phyloP scores from a whole-genome alignment of 2,888 invertebrate genomes.

The Andrena haemorrhoa region DNA sequence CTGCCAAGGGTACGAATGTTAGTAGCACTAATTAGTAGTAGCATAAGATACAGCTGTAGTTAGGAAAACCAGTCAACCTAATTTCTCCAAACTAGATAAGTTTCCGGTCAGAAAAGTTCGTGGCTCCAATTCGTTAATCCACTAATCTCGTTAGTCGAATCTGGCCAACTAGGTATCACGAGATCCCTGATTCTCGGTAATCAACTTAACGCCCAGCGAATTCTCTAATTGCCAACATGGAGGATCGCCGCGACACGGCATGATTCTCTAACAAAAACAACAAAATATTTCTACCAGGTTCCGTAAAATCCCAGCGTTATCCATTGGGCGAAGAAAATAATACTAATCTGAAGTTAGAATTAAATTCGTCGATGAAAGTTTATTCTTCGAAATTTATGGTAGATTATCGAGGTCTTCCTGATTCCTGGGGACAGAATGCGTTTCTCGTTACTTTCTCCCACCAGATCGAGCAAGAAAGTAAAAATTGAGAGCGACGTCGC shows the following conservation, averaged over 20 bases:
- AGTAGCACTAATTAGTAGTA: too few relatives aligned
- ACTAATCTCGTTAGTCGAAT: conserved; percentile 40
- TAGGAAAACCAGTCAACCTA: too few relatives aligned
- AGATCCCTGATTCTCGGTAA: conserved; percentile 30
- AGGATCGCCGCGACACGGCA: too few relatives aligned
- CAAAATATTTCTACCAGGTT: too few relatives aligned
- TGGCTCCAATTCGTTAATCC: conserved; percentile 22
- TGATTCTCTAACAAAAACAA: too few relatives aligned
- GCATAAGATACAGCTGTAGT: too few relatives aligned
- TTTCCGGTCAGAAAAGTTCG: not conserved
- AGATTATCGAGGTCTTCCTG: not conserved
- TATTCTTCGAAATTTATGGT: not conserved
- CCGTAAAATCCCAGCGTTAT: too few relatives aligned
- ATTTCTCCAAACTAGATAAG: too few relatives aligned
- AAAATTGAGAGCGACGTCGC: conserved; percentile 57
- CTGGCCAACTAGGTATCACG: not conserved
- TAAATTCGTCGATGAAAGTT: not conserved
- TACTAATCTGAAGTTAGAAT: not conserved
- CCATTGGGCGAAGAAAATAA: not conserved
- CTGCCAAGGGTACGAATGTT: too few relatives aligned
- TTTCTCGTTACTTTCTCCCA: conserved; percentile 53
- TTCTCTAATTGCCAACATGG: conserved; percentile 29
- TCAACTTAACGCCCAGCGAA: conserved; percentile 29
- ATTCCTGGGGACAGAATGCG: conserved; percentile 23
- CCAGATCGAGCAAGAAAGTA: conserved; percentile 52